A percentile compares a stretch with the other conserved stretches of the same genome.
Conservation (phyloP, 2,888 invertebrate species). For the Abrostola triplasia region DNA sequence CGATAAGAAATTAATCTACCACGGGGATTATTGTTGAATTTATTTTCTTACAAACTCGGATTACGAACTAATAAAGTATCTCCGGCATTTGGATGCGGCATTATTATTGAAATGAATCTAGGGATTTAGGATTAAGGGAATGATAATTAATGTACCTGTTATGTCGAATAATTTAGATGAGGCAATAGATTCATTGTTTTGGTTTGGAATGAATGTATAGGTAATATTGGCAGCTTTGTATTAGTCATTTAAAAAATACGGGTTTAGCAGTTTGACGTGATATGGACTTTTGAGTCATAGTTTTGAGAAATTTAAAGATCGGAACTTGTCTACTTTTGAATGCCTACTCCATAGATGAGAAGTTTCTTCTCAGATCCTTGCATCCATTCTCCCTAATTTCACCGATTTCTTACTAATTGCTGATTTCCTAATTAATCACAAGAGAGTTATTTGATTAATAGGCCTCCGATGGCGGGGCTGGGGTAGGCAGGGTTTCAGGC, state of each 20-base stretch:
- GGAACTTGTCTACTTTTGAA: not conserved
- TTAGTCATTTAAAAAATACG: not conserved
- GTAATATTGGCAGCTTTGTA: not conserved
- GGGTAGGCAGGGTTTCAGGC: constrained; percentile 65
- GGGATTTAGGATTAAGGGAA: constrained; percentile 11
- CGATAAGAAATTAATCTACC: constrained; percentile 73
- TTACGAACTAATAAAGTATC: constrained; percentile 52
- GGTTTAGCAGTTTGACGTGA: too few species aligned
- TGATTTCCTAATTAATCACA: constrained; percentile 87
- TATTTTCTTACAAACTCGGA: constrained; percentile 70
- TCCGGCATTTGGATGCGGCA: constrained; percentile 40
- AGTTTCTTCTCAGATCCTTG: constrained; percentile 6
- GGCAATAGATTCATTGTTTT: not conserved
- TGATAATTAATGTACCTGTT: constrained; percentile 10
- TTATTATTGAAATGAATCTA: constrained; percentile 26
- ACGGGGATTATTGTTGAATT: constrained; percentile 70
- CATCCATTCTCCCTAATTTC: constrained; percentile 66
- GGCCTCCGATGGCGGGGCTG: constrained; percentile 69
- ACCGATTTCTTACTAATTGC: constrained; percentile 80
- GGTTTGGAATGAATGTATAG: not conserved
- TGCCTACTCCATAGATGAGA: constrained; percentile 13
- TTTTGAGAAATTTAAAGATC: too few species aligned
- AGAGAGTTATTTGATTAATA: constrained; percentile 85
- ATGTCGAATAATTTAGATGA: not conserved
- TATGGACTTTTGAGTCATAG: too few species aligned